Base-by-base conservation (phyloP, 2,888 invertebrate genomes). In the Papilio elwesi region DNA sequence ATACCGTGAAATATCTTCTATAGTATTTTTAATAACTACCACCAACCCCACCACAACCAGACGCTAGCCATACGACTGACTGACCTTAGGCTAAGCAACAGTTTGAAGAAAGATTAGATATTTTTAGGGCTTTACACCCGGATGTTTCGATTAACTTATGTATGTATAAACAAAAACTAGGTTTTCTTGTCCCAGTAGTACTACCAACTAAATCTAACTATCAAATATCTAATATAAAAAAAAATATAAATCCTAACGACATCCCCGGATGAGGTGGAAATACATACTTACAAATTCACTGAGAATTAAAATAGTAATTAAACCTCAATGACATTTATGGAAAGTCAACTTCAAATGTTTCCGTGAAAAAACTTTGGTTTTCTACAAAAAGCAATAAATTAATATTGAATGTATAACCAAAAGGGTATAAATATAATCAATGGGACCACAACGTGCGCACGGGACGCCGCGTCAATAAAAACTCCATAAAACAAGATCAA, bases 401-500 rank as follows among this genome's bases (percentile, higher is more conserved):
- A 26, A 51, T 49, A 63, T 53, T 51, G 12, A 67, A 63, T 10
- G 68, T 47, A 49, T 62, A 67, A 70, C 59, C 47, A 63, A 47
- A 26, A 66, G 47, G 72, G 70, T 78, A 78, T 78, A 81, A 80
- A 81, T 71, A 74, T 77, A 78, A 80, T 80, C 79, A 80, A 83
- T 77, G 77, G 77, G 74, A 77, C 75, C 77, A 77, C 76, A 78
- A 81, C 74, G 38, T 78, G 78, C 73, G 77, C 73, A 68, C 75
- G 71, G 71, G 71, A 59, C 36, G 36, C 62, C 74, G 53, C 49
- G 76, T 77, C 76, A 79, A 78, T 83, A 83, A 85, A 80, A 81
- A 78, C 76, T 78, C 78, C 77, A 90, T 91, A 91, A 91, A 91
- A 87, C 86, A 86, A 85, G 88, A 89, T 86, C 90, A 91, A 90